A percentile compares a stretch with the other conserved stretches of the same genome.
phyloP scores from a whole-genome alignment of 2,888 invertebrate species.

The Meandrusa payeni region DNA sequence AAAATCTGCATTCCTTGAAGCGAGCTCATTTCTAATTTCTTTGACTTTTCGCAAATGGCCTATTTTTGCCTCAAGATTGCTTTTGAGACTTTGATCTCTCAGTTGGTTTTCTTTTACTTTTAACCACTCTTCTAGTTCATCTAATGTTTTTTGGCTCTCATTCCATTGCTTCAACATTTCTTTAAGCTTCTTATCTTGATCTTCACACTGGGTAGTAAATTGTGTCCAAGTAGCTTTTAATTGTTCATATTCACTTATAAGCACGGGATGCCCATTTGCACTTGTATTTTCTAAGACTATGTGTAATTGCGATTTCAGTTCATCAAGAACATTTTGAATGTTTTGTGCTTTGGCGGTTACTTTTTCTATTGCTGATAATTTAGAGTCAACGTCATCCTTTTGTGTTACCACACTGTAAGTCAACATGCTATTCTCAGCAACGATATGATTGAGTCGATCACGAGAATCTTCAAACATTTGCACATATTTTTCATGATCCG shows the following conservation, averaged over 20 bases:
- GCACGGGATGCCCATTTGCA: conserved; percentile 86
- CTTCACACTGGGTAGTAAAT: conserved; percentile 86
- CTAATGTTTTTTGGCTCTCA: conserved; percentile 88
- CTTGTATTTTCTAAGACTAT: conserved; percentile 89
- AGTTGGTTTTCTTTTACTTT: conserved; percentile 91
- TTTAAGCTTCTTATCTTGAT: conserved; percentile 86
- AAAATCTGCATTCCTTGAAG: conserved; percentile 84
- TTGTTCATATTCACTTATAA: conserved; percentile 87
- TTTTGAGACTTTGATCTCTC: conserved; percentile 94
- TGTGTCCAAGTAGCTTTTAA: conserved; percentile 88
- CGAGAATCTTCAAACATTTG: conserved; percentile 90
- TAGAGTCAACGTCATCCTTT: conserved; percentile 88
- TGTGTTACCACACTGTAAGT: conserved; percentile 90
- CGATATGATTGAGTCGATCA: conserved; percentile 90
- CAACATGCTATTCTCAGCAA: conserved; percentile 88
- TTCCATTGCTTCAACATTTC: conserved; percentile 90
- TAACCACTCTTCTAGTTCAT: conserved; percentile 91
- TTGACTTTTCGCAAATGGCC: conserved; percentile 89
- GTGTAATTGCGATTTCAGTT: conserved; percentile 86
- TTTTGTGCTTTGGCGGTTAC: conserved; percentile 86
- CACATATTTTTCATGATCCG: conserved; percentile 90
- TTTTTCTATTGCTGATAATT: conserved; percentile 87
- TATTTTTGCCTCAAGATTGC: conserved; percentile 90
- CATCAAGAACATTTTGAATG: conserved; percentile 85
- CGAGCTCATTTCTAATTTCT: conserved; percentile 85